These are phyloP conservation scores for Gymnarchus niloticus DNA, from an alignment of 2,113 vertebrate species.

Conservation along the genomic window DNA sequence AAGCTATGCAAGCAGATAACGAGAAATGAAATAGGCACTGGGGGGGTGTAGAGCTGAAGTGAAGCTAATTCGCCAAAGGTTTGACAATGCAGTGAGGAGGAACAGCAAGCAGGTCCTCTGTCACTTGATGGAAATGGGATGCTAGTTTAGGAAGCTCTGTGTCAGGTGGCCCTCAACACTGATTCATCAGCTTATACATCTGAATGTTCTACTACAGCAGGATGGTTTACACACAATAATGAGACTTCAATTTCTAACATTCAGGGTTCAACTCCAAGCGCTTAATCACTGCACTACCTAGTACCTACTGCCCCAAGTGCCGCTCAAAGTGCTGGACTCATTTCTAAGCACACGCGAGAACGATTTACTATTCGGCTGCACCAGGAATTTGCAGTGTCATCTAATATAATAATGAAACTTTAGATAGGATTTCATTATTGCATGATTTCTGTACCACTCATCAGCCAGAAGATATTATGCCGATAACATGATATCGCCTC, in stretches of 20 bases:
- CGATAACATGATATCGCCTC: not conserved
- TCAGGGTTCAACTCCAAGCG: not conserved
- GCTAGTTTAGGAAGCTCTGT: not conserved
- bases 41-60: not conserved
- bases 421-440: not conserved
- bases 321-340: not conserved
- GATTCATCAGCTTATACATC: not conserved
- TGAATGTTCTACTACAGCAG: not conserved
- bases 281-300: not conserved
- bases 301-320: not conserved
- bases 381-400: not conserved
- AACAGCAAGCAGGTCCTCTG: not conserved
- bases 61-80: conserved; percentile 4
- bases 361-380: not conserved
- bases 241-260: not conserved
- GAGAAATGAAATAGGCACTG: not conserved
- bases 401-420: not conserved
- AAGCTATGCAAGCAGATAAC: not conserved
- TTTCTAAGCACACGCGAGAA: not conserved
- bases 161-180: not conserved
- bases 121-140: not conserved
- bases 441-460: not conserved
- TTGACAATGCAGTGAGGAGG: not conserved
- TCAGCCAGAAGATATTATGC: not conserved
- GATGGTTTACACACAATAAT: not conserved